Base-by-base conservation (phyloP, 2,797 vertebrate species). In the Girardinus metallicus region DNA sequence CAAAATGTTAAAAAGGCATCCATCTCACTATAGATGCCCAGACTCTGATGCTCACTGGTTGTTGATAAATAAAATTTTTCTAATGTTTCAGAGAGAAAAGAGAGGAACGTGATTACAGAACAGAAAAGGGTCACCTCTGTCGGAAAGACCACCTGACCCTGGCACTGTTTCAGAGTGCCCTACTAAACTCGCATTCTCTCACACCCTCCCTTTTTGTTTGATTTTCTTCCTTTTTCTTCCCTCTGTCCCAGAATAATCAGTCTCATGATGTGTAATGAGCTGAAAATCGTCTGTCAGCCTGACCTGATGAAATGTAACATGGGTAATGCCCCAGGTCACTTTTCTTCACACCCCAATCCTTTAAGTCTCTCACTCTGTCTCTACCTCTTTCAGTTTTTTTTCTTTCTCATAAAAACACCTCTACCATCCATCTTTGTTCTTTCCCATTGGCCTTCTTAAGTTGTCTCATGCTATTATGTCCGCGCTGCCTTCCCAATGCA, bases 251-350 rank as follows among this genome's bases (percentile, higher is more conserved):
- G 83, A 92, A 93, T 95, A 95, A 95, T 95, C 92, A 94, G 94
- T 95, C 95, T 94, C 94, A 95, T 95, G 94, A 95, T 90, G 90
- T 94, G 77, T 94, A 95, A 94, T 93, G 91, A 92, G 88, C 91
- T 91, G 91, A 93, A 94, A 93, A 90, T 87, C 91, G 90, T 90
- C 91, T 92, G 92, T 95, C 91, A 93, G 87, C 84, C 87, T 88
- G 91, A 91, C 87, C 86, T 91, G 90, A 90, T 93, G 92, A 95
- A 95, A 94, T 94, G 90, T 91, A 95, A 88, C 92, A 89, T 94
- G 88, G 88, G 80, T 94, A 94, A 95, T 94, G 91, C 88, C 89
- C 85, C 51, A 87, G 91, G 92, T 94, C 89, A 90, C 89, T 90
- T 89, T 84, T 93, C 80, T 93, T 94, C 91, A 94, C 92, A 91